Conservation (phyloP, 2,888 invertebrate species). For the Drosophila flavopinicola region DNA sequence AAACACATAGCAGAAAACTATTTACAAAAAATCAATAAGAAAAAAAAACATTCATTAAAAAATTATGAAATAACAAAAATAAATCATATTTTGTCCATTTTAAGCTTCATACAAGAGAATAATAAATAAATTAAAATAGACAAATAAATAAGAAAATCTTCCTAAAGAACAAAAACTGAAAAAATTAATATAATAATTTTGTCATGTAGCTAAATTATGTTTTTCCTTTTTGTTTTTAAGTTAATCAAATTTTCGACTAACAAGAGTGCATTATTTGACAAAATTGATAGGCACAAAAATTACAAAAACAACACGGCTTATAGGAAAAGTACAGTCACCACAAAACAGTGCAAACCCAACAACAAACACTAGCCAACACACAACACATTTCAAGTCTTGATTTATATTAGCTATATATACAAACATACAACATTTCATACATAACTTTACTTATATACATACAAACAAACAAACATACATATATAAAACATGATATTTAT, state of each 20-base stretch:
- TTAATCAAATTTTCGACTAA: constrained; percentile 1
- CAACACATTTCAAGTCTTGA: constrained; percentile 35
- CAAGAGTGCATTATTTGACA: constrained; percentile 37
- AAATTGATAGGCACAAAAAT: constrained; percentile 45
- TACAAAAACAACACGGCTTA: constrained; percentile 20
- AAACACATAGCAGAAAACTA: constrained; percentile 53
- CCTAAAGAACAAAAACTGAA: constrained; percentile 52
- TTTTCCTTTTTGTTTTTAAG: constrained; percentile 8
- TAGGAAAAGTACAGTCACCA: constrained; percentile 52
- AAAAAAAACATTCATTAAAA: constrained; percentile 30
- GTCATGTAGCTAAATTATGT: constrained; percentile 32
- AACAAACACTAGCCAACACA: constrained; percentile 65
- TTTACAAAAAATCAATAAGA: constrained; percentile 56
- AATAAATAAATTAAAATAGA: constrained; percentile 42
- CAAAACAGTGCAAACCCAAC: constrained; percentile 39
- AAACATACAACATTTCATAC: constrained; percentile 31
- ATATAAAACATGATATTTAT: constrained; percentile 51
- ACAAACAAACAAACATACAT: constrained; percentile 24
- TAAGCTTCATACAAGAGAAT: constrained; percentile 64
- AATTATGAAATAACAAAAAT: constrained; percentile 23
- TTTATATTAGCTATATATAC: constrained; percentile 27
- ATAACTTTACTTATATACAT: constrained; percentile 39
- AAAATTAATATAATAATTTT: constrained; percentile 19
- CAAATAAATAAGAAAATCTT: constrained; percentile 58
- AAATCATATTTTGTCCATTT: constrained; percentile 71